A percentile compares a stretch with the other conserved stretches of the same genome.
Evolutionary conservation across 2,888 invertebrate genomes (phyloP).

Genomic region (Xylota segnis): DNA sequence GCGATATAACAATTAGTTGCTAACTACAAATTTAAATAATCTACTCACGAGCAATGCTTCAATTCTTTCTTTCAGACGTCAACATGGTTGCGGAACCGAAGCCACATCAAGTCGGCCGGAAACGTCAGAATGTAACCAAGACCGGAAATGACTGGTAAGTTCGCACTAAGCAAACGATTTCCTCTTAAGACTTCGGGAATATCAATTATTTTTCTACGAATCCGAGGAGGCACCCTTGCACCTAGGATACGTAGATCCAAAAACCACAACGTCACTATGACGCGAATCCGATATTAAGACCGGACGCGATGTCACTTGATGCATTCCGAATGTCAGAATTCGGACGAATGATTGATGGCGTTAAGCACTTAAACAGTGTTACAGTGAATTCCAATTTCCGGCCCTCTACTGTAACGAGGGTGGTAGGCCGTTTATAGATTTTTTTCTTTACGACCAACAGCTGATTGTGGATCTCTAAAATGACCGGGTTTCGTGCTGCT

Average conservation of each 20-base stretch:
- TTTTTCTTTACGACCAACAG: constrained; percentile 10
- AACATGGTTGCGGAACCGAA: constrained; percentile 90
- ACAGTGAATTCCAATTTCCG: not conserved
- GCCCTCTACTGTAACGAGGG: not conserved
- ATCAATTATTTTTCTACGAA: not conserved
- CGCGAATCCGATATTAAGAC: not conserved
- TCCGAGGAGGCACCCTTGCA: not conserved
- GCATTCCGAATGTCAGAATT: constrained; percentile 21
- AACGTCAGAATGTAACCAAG: constrained; percentile 87
- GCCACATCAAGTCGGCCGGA: constrained; percentile 87
- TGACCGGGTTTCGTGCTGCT: constrained; percentile 36
- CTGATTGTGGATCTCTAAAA: constrained; percentile 11
- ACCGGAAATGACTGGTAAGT: constrained; percentile 88
- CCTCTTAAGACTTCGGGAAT: not conserved
- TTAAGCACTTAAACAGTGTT: constrained; percentile 25
- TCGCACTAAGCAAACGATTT: constrained; percentile 45
- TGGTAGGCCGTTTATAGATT: no score
- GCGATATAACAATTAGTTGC: not conserved
- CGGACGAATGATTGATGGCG: constrained; percentile 60
- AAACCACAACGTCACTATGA: not conserved
- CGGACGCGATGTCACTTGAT: constrained; percentile 2
- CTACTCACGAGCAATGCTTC: not conserved
- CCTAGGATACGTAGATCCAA: not conserved
- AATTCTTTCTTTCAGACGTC: constrained; percentile 86
- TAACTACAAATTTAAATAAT: not conserved